A percentile compares a stretch with the other conserved stretches of the same genome.
These are phyloP conservation scores for Phthorimaea operculella DNA, from an alignment of 1,140 invertebrate genomes.

Conservation along the genomic window DNA sequence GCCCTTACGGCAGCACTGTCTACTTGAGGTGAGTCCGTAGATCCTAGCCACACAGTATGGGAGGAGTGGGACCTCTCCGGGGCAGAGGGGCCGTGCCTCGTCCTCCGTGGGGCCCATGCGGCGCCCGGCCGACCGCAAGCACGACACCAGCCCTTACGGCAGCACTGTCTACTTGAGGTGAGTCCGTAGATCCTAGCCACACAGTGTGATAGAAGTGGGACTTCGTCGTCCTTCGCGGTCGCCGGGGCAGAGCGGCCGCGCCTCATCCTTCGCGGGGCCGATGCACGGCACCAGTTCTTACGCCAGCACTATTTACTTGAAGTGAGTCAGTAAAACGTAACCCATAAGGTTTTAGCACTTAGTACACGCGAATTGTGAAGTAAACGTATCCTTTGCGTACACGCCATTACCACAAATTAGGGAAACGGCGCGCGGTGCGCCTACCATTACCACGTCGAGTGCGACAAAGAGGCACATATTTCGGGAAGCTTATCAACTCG, in stretches of 20 bases:
- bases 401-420: no score
- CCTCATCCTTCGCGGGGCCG: constrained; percentile 73
- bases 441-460: no score
- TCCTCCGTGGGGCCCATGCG: constrained; percentile 78
- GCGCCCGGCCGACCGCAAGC: constrained; percentile 79
- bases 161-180: constrained; percentile 69
- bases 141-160: constrained; percentile 90
- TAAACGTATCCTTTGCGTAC: no score
- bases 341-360: constrained; percentile 6
- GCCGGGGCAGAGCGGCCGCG: constrained; percentile 71
- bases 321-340: constrained; percentile 58
- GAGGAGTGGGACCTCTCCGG: constrained; percentile 48
- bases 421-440: no score
- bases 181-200: constrained; percentile 50
- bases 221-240: no score
- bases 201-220: constrained; percentile 55
- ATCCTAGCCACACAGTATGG: constrained; percentile 56
- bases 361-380: background rate
- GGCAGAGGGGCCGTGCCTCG: constrained; percentile 72
- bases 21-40: constrained; percentile 64
- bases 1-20: constrained; percentile 82
- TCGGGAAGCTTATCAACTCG: no score
- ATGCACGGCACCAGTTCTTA: constrained; percentile 91
- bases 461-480: no score
- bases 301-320: constrained; percentile 72